Evolutionary conservation across 2,888 invertebrate species (phyloP).

Genomic region (Dasypolia templi): DNA sequence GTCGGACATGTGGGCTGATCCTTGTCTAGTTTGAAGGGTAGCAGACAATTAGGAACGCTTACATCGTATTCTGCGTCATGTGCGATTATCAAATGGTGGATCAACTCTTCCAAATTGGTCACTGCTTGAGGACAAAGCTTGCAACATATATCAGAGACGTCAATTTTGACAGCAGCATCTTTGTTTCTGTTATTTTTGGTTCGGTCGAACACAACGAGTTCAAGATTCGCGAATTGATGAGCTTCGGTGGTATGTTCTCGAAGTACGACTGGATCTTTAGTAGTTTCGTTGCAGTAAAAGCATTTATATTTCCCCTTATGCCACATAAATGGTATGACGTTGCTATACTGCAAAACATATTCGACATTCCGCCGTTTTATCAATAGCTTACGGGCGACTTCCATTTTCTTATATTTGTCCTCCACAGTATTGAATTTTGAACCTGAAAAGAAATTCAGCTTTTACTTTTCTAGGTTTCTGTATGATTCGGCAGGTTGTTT

Average conservation of each 20-base stretch:
- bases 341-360: conserved; percentile 85
- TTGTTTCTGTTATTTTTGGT: conserved; percentile 86
- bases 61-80: conserved; percentile 87
- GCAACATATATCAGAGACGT: conserved; percentile 82
- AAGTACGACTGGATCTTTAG: conserved; percentile 80
- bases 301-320: conserved; percentile 85
- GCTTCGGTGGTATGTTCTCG: conserved; percentile 79
- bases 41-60: conserved; percentile 83
- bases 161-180: conserved; percentile 87
- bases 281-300: conserved; percentile 84
- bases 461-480: conserved; percentile 68
- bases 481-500: conserved; percentile 9
- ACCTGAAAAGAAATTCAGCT: conserved; percentile 85
- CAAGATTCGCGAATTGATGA: conserved; percentile 83
- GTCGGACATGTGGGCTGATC: conserved; percentile 84
- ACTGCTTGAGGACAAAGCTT: conserved; percentile 80
- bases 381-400: conserved; percentile 80
- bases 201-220: conserved; percentile 82
- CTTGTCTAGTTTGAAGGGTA: conserved; percentile 85
- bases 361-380: conserved; percentile 85
- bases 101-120: conserved; percentile 81
- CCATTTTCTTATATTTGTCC: conserved; percentile 86
- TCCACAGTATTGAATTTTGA: conserved; percentile 81
- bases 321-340: conserved; percentile 87
- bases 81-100: conserved; percentile 86